Evolutionary conservation across 2,797 vertebrate genomes (phyloP), one percentile per base, ranked within the genome.

Genomic region (Poeciliopsis gracilis): DNA sequence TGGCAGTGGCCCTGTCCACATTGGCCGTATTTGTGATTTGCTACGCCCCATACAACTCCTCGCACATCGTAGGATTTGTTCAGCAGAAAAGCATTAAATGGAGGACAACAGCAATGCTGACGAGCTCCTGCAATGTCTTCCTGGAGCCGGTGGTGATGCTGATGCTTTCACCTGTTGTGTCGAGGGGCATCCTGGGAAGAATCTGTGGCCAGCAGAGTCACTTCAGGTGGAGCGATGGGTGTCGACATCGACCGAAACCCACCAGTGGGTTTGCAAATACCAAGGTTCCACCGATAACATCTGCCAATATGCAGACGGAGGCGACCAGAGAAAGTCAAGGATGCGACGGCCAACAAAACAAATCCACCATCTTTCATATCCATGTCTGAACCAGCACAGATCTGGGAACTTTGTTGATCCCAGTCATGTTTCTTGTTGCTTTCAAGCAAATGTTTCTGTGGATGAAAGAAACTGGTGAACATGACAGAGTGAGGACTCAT

Each of bases 31-130:
- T 97, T 12, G 90, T 97, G 76, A 92, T 97, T 73, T 98, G 97
- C 87, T 95, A 97, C 8, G 95, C 95, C 0, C 97, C 97, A 28
- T 98, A 97, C 92, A 97, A 97, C 3, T 81, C 94, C 74, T 96
- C 97, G 3, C 97, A 97, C 0, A 71, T 98, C 0, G 96, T 96
- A 1, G 95, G 96, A 4, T 97, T 97, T 11, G 87, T 90, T 69
- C 1, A 69, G 49, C 1, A 84, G 0, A 0, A 75, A 0, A 95
- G 89, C 0, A 59, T 96, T 0, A 1, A 46, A 25, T 98, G 97
- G 97, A 92, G 96, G 73, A 86, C 78, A 0, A 87, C 92, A 59
- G 96, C 97, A 1, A 95, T 98, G 76, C 88, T 97, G 73, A 94
- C 94, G 0, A 97, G 96, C 70, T 94, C 95, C 63, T 97, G 96